Base-by-base conservation (phyloP, 2,797 vertebrate genomes). In the Clamator glandarius region DNA sequence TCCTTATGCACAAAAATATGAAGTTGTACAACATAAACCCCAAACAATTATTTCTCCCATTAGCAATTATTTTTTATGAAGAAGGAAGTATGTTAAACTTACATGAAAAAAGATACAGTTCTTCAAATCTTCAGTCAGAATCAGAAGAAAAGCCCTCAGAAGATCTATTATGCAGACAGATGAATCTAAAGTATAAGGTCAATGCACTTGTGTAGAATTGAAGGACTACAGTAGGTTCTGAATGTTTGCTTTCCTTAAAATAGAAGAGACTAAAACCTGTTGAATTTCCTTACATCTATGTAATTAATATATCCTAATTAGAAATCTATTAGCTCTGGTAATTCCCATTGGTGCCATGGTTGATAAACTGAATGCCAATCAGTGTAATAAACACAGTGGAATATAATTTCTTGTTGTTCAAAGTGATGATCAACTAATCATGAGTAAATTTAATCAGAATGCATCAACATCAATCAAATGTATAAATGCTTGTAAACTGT, bases 391-490 rank as follows among this genome's bases (percentile, higher is more conserved):
- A 95, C 95, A 50, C 75, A 97, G 92, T 92, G 94, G 96, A 96
- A 94, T 83, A 81, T 95, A 96, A 97, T 97, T 97, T 97, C 93
- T 96, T 97, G 93, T 96, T 97, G 92, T 98, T 97, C 86, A 93
- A 97, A 97, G 81, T 90, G 76, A 88, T 78, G 93, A 97, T 97
- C 94, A 94, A 94, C 95, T 97, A 97, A 97, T 98, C 95, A 98
- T 91, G 76, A 96, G 83, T 68, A 97, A 96, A 97, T 97, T 97
- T 96, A 97, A 96, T 97, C 96, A 96, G 94, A 96, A 96, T 74
- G 80, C 87, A 97, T 90, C 89, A 96, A 93, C 91, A 96, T 89
- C 94, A 94, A 87, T 97, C 95, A 97, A 96, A 95, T 50, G 57
- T 90, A 90, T 96, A 95, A 95, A 66, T 75, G 89, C 89, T 97